These are phyloP conservation scores for Gymnosoma rotundatum DNA, from an alignment of 2,888 invertebrate species.

Conservation along the genomic window DNA sequence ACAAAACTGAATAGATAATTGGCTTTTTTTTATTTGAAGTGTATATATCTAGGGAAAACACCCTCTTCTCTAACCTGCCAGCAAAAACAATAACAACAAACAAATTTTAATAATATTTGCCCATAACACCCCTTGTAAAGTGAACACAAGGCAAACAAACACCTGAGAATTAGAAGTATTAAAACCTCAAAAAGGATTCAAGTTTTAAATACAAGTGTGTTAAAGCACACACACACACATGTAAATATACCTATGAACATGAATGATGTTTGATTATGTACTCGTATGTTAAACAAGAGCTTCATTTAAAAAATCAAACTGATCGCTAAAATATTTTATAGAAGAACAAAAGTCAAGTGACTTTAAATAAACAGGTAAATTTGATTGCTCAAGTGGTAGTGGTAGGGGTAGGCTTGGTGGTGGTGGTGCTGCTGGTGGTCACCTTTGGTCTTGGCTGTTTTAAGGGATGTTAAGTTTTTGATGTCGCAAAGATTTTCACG, in stretches of 20 bases:
- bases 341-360: slow-evolving; percentile 44
- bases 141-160: slow-evolving; percentile 26
- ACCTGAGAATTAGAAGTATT: slow-evolving; percentile 51
- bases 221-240: slow-evolving; percentile 5
- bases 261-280: not conserved
- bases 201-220: slow-evolving; percentile 30
- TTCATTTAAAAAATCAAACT: slow-evolving; percentile 53
- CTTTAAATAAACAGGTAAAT: slow-evolving; percentile 42
- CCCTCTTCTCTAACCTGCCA: slow-evolving; percentile 55
- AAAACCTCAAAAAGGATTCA: slow-evolving; percentile 55
- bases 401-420: not conserved
- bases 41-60: slow-evolving; percentile 41
- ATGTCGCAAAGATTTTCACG: slow-evolving; percentile 64
- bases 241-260: not conserved
- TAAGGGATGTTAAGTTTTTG: slow-evolving; percentile 64
- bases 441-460: slow-evolving; percentile 6
- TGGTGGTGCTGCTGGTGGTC: slow-evolving; percentile 9
- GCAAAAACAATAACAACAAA: not conserved
- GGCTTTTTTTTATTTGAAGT: slow-evolving; percentile 56
- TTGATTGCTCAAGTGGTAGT: slow-evolving; percentile 9
- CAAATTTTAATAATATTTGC: slow-evolving; percentile 58
- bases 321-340: slow-evolving; percentile 28
- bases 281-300: slow-evolving; percentile 11
- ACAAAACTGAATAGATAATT: slow-evolving; percentile 66
- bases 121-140: slow-evolving; percentile 65